These are phyloP conservation scores for Tauraco hartlaubi DNA, from an alignment of 2,797 vertebrate species.

Conservation along the genomic window DNA sequence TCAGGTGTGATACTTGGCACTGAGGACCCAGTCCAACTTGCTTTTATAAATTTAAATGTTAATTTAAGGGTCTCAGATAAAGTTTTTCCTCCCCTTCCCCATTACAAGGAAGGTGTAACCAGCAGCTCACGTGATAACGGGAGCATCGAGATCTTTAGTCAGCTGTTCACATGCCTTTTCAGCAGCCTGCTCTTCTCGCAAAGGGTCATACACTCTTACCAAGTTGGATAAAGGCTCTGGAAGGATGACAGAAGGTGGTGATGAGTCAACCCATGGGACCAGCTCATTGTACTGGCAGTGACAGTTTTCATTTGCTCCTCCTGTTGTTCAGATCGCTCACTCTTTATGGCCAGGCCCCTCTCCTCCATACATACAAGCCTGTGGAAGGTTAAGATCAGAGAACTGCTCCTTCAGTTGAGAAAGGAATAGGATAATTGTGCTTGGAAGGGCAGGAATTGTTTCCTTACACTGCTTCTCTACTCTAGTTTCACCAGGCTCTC, in stretches of 20 bases:
- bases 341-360: not conserved
- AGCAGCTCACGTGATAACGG: accelerated
- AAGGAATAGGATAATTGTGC: not conserved
- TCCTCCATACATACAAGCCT: not conserved
- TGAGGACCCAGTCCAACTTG: not conserved
- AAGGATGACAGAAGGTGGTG: not conserved
- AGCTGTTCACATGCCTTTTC: not conserved
- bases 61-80: not conserved
- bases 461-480: not conserved
- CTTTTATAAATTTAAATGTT: not conserved
- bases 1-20: not conserved
- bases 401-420: not conserved
- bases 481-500: not conserved
- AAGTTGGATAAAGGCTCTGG: not conserved
- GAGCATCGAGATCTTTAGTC: not conserved
- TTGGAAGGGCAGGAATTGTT: not conserved
- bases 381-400: not conserved
- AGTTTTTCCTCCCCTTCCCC: not conserved
- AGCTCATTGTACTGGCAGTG: not conserved
- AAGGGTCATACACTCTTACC: not conserved
- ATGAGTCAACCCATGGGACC: not conserved
- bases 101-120: not conserved
- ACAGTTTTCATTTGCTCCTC: not conserved
- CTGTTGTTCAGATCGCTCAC: not conserved
- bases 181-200: not conserved